Percentiles rank a stretch among this genome's conserved stretches.
phyloP scores from a whole-genome alignment of 2,888 invertebrate genomes.

The Tanytarsus gracilentus region DNA sequence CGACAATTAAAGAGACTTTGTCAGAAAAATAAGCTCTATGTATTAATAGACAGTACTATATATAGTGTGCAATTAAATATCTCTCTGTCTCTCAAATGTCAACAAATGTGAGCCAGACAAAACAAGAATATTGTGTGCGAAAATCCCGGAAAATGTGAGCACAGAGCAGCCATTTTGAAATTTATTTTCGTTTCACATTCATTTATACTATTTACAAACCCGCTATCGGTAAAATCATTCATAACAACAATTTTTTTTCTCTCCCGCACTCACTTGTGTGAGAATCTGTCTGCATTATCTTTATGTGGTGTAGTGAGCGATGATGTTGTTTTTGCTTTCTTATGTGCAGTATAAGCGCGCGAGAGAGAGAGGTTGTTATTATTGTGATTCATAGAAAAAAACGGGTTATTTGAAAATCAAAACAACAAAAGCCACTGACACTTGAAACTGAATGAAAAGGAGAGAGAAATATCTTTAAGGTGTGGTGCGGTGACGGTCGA shows the following conservation, averaged over 20 bases:
- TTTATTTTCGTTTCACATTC: neutral
- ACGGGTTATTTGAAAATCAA: constrained; percentile 18
- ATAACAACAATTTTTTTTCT: constrained; percentile 18
- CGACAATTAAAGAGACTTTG: too few relatives aligned
- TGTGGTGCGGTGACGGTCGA: too few relatives aligned
- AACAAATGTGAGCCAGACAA: neutral
- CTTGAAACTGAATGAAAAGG: neutral
- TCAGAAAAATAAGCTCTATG: too few relatives aligned
- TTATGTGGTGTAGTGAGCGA: too few relatives aligned
- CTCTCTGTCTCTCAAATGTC: neutral
- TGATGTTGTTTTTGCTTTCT: constrained; percentile 4
- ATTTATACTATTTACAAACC: constrained; percentile 18
- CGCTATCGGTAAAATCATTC: constrained; percentile 23
- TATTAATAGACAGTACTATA: too few relatives aligned
- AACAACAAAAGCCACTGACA: constrained; percentile 8
- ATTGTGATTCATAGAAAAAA: constrained; percentile 1
- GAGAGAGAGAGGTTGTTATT: neutral
- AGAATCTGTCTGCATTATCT: constrained; percentile 11
- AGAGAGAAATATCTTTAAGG: too few relatives aligned
- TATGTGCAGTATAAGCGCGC: constrained; percentile 1
- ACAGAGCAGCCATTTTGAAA: constrained; percentile 25
- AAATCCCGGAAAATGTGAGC: constrained; percentile 11
- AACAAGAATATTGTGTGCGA: constrained; percentile 5
- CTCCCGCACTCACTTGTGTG: neutral
- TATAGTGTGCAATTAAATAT: too few relatives aligned